phyloP scores from a whole-genome alignment of 2,888 invertebrate genomes.

The Noctua comes region DNA sequence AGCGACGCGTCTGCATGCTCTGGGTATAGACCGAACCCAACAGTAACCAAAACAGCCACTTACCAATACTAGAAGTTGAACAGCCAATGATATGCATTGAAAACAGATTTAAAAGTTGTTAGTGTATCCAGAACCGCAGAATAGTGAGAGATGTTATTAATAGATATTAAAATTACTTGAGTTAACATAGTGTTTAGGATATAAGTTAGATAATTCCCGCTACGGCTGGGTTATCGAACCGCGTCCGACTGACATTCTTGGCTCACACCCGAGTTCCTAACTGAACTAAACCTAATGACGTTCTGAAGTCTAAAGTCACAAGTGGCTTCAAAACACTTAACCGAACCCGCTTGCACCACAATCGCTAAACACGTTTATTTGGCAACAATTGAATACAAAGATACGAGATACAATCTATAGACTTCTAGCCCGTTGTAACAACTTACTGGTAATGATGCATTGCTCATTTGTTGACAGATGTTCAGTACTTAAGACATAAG shows the following conservation, averaged over 20 bases:
- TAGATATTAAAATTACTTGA: constrained; percentile 17
- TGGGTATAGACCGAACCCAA: not conserved
- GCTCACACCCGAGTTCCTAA: not conserved
- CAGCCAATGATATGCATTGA: not conserved
- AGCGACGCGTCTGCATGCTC: not conserved
- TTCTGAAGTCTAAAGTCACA: not conserved
- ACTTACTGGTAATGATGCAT: not conserved
- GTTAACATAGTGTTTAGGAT: constrained; percentile 13
- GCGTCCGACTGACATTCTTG: constrained; percentile 53
- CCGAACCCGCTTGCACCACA: not conserved
- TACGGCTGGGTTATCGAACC: constrained; percentile 63
- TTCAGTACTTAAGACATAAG: not conserved
- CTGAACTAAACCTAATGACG: not conserved
- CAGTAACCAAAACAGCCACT: not conserved
- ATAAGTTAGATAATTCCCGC: constrained; percentile 64
- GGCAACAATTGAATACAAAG: not conserved
- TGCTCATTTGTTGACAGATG: not conserved
- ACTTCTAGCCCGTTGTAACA: not conserved
- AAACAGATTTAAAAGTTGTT: not conserved
- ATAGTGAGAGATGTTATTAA: constrained; percentile 20
- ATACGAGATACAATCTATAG: not conserved
- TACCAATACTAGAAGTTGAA: not conserved
- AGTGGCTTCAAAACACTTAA: not conserved
- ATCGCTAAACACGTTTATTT: not conserved
- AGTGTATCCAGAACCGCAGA: not conserved